A percentile compares a stretch with the other conserved stretches of the same genome.
Conservation (phyloP, 2,888 invertebrate species). For the Leptinotarsa haldemani region DNA sequence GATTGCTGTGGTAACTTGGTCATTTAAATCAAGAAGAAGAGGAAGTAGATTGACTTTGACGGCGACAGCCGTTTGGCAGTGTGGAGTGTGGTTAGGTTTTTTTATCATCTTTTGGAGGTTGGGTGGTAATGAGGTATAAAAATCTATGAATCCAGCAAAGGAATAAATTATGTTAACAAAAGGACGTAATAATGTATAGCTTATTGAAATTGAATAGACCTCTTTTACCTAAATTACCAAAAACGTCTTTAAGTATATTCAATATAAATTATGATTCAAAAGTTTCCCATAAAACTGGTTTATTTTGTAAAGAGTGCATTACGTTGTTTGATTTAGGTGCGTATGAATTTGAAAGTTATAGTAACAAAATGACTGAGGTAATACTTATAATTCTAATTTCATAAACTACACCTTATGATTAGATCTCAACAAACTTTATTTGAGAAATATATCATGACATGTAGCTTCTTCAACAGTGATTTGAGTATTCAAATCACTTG, state of each 20-base stretch:
- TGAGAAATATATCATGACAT: no score
- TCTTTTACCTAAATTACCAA: constrained; percentile 51
- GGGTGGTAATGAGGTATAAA: background rate
- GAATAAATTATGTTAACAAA: background rate
- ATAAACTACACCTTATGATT: no score
- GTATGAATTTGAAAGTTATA: constrained; percentile 21
- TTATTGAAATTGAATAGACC: constrained; percentile 55
- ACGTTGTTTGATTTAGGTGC: constrained; percentile 49
- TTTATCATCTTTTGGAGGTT: background rate
- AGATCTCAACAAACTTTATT: no score
- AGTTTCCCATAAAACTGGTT: constrained; percentile 54
- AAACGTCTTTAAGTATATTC: constrained; percentile 53
- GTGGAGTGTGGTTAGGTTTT: no score
- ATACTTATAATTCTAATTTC: constrained; percentile 42
- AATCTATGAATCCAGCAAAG: background rate
- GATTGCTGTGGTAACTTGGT: no score
- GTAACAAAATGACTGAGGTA: constrained; percentile 1
- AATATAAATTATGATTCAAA: constrained; percentile 42
- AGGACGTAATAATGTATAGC: constrained; percentile 46
- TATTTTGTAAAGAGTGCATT: constrained; percentile 59
- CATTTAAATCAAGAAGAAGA: no score
- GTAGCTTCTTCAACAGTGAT: no score
- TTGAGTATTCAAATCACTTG: no score
- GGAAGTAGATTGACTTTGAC: no score
- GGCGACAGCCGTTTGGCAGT: no score